phyloP scores from a whole-genome alignment of 1,140 invertebrate species.

The Philotrypesis tridentata region DNA sequence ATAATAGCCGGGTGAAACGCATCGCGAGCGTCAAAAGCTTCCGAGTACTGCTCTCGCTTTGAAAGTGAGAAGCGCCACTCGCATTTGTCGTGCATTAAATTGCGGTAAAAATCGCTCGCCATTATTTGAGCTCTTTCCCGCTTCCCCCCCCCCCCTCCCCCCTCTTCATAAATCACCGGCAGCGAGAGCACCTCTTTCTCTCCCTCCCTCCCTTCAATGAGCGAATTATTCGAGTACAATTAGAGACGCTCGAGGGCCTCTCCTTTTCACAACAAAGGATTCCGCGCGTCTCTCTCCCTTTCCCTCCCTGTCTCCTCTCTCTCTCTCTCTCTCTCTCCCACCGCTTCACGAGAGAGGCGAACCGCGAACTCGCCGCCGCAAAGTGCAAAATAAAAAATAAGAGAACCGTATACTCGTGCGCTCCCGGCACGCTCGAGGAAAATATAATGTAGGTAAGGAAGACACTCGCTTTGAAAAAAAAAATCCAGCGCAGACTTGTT shows the following conservation, averaged over 20 bases:
- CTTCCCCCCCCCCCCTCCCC: too few relatives aligned
- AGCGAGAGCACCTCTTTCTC: too few relatives aligned
- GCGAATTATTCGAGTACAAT: background rate
- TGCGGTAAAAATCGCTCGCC: background rate
- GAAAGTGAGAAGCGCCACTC: background rate
- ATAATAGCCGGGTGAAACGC: too few relatives aligned
- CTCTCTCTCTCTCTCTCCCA: too few relatives aligned
- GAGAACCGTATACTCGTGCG: background rate
- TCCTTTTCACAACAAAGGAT: background rate
- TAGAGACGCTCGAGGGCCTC: background rate
- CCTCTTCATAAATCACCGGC: background rate
- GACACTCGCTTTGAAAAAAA: background rate
- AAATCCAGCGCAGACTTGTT: background rate
- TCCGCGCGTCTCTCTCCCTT: too few relatives aligned
- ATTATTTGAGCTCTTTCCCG: too few relatives aligned
- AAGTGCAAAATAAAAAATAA: background rate
- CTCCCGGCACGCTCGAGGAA: too few relatives aligned
- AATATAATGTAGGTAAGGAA: background rate
- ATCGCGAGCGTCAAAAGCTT: too few relatives aligned
- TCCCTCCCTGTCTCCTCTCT: too few relatives aligned
- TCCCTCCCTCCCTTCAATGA: background rate
- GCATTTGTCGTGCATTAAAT: background rate
- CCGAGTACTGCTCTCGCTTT: background rate
- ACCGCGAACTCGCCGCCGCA: background rate
- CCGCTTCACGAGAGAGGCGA: background rate